Evolutionary conservation across 2,797 vertebrate genomes (phyloP), one percentile per base, ranked within the genome.

Genomic region (Paedocypris micromegethes): DNA sequence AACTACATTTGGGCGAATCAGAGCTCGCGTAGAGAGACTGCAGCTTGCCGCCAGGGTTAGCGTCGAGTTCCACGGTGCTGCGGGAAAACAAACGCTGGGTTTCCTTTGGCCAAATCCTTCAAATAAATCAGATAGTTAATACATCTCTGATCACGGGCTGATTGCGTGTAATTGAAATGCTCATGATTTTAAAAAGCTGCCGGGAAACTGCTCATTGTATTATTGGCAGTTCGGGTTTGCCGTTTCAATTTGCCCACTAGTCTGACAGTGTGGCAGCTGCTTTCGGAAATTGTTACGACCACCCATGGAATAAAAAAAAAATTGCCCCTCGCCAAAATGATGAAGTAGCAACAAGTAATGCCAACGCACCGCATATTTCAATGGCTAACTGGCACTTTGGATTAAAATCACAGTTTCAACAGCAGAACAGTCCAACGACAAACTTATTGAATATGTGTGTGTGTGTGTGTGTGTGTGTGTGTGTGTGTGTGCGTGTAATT

Each of bases 401-500:
- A 23, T 23, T 23, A 23, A 23, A 23, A 23, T 23, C 23, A 23
- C 23, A 23, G 23, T 23, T 23, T 23, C 23, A 23, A 23, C 23
- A 23, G 23, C 23, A 23, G 23, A 23, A 49, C 47, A 49, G 5
- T 5, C 47, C 5, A 5, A 49, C 47, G 23, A 7, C 8, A 3
- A 8, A 9, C 23, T 23, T 23, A 65, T 59, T 62, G 61, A 53
- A 72, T 59, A 48, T 59, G 56, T 48, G 61, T 58, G 47, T 3
- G 23, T 49, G 47, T 50, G 72, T 58, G 59, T 68, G 82, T 74
- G 73, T 77, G 75, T 80, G 84, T 82, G 72, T 74, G 72, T 58
- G 59, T 68, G 82, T 74, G 73, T 77, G 75, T 80, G 84, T 82
- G 72, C 82, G 82, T 85, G 83, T 86, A 83, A 87, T 88, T 88